Evolutionary conservation across 2,888 invertebrate species (phyloP).

Genomic region (Megalurothrips usitatus): DNA sequence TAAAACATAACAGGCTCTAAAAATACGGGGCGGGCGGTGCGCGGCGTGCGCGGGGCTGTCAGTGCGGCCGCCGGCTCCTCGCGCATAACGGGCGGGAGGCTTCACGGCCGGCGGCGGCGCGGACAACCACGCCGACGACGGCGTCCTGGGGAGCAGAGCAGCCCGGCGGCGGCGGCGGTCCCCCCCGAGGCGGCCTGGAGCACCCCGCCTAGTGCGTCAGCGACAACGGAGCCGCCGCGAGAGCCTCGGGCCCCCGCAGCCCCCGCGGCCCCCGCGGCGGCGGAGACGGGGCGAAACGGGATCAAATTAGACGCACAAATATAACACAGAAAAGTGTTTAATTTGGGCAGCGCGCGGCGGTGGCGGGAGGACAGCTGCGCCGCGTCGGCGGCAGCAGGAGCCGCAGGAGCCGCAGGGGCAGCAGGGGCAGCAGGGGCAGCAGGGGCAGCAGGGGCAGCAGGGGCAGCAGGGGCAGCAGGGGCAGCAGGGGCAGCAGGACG

Average conservation of each 20-base stretch:
- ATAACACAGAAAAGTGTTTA: constrained; percentile 12
- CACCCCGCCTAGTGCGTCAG: too few species aligned
- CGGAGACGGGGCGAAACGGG: background rate
- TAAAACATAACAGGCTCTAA: constrained; percentile 20
- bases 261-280: too few species aligned
- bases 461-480: background rate
- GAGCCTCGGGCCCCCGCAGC: too few species aligned
- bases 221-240: too few species aligned
- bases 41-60: background rate
- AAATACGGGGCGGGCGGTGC: constrained; percentile 4
- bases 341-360: background rate
- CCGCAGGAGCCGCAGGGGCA: background rate
- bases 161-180: too few species aligned
- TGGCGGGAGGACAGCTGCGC: too few species aligned
- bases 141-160: too few species aligned
- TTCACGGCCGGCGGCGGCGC: too few species aligned
- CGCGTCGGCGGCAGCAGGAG: background rate
- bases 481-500: background rate
- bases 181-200: too few species aligned
- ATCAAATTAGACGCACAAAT: constrained; percentile 23
- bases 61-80: background rate
- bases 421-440: background rate
- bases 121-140: too few species aligned
- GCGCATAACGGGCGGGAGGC: background rate
- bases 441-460: background rate